Conservation (phyloP, 2,888 invertebrate genomes). For the Cataglyphis altisquamis region DNA sequence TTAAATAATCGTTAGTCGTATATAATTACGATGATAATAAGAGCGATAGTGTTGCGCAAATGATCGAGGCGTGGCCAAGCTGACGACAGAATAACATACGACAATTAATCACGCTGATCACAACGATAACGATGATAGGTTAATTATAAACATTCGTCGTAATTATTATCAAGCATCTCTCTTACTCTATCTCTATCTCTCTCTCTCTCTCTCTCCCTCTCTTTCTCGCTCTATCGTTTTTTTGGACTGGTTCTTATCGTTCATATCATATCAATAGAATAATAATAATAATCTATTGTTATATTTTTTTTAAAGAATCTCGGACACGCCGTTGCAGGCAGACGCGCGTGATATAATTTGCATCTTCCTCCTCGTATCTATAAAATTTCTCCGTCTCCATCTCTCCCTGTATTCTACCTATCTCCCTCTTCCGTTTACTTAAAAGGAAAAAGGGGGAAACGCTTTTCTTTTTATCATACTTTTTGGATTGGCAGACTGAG, state of each 20-base stretch:
- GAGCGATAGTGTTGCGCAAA: conserved; percentile 63
- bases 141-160: conserved; percentile 48
- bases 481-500: conserved; percentile 84
- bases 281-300: conserved; percentile 61
- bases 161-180: conserved; percentile 58
- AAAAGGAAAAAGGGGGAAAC: conserved; percentile 52
- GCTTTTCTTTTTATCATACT: conserved; percentile 64
- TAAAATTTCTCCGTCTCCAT: conserved; percentile 58
- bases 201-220: not conserved
- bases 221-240: conserved; percentile 6
- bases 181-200: conserved; percentile 32
- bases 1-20: conserved; percentile 73
- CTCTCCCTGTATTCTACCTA: conserved; percentile 20
- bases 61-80: conserved; percentile 64
- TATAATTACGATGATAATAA: conserved; percentile 60
- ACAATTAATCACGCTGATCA: conserved; percentile 69
- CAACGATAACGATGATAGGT: conserved; percentile 52
- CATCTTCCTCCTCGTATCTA: conserved; percentile 60
- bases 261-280: conserved; percentile 54
- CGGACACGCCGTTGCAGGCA: conserved; percentile 54
- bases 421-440: conserved; percentile 59
- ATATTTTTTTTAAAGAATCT: conserved; percentile 66
- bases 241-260: conserved; percentile 30
- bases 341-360: conserved; percentile 73
- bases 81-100: conserved; percentile 71